phyloP scores from a whole-genome alignment of 2,888 invertebrate species.

The Drosophila ezoana region DNA sequence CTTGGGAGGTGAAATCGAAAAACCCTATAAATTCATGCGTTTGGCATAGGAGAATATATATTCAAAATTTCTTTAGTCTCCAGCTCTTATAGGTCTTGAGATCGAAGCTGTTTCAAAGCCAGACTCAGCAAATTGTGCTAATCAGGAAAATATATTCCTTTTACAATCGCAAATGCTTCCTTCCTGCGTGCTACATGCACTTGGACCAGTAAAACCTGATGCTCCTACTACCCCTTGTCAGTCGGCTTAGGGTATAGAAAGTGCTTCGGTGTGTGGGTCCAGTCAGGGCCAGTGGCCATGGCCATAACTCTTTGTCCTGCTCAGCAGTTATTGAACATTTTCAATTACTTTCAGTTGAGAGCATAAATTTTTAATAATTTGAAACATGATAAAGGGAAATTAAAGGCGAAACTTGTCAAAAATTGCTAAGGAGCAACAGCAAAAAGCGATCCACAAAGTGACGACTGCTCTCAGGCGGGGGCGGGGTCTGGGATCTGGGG shows the following conservation, averaged over 20 bases:
- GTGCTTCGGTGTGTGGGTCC: constrained; percentile 18
- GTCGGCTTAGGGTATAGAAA: not conserved
- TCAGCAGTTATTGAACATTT: constrained; percentile 81
- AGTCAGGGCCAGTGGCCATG: constrained; percentile 33
- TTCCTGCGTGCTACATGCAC: no score
- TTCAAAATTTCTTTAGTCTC: no score
- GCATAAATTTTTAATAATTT: constrained; percentile 81
- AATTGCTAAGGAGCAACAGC: constrained; percentile 54
- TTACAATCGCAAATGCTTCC: no score
- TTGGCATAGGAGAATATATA: no score
- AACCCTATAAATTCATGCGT: no score
- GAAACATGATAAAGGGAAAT: constrained; percentile 81
- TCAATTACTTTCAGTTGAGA: constrained; percentile 80
- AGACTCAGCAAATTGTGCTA: no score
- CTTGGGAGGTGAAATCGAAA: no score
- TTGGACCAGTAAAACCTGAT: no score
- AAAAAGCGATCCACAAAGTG: constrained; percentile 52
- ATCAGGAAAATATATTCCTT: no score
- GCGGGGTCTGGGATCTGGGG: not conserved
- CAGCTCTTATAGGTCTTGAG: no score
- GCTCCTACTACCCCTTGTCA: no score
- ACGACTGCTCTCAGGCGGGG: constrained; percentile 23
- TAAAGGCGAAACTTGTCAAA: constrained; percentile 79
- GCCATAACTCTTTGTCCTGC: constrained; percentile 78
- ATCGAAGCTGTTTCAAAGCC: no score